phyloP scores from a whole-genome alignment of 2,888 invertebrate species.

The Dimorphilus gyrociliatus region DNA sequence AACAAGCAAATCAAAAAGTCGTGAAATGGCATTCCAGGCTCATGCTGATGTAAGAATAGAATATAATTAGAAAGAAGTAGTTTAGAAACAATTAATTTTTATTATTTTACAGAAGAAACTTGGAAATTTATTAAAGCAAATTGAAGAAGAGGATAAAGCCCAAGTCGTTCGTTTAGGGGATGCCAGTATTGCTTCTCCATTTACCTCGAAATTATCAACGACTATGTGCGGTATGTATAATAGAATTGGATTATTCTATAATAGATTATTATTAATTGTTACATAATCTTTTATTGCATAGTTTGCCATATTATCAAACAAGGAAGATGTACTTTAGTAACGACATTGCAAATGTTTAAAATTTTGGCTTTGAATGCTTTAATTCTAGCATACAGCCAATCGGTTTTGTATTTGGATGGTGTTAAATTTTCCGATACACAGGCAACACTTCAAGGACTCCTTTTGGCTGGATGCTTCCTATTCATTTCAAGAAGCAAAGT shows the following conservation, averaged over 20 bases:
- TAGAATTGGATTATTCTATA: no score
- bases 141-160: constrained; percentile 49
- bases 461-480: constrained; percentile 88
- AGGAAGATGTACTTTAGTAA: constrained; percentile 94
- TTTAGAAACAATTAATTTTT: no score
- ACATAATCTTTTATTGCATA: no score
- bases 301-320: constrained; percentile 99
- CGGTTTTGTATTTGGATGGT: constrained; percentile 90
- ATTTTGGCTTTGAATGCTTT: constrained; percentile 93
- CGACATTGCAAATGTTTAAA: constrained; percentile 99
- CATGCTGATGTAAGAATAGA: no score
- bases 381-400: constrained; percentile 92
- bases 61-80: no score
- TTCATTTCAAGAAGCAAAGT: constrained; percentile 96
- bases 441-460: constrained; percentile 85
- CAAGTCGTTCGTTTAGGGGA: constrained; percentile 89
- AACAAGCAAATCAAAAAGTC: no score
- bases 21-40: no score
- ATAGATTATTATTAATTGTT: no score
- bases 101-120: no score
- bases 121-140: constrained; percentile 20
- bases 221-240: constrained; percentile 27
- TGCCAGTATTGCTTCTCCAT: constrained; percentile 96
- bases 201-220: constrained; percentile 89
- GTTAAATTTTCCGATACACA: constrained; percentile 94